phyloP scores from a whole-genome alignment of 1,140 invertebrate species.

The Archegozetes longisetosus region DNA sequence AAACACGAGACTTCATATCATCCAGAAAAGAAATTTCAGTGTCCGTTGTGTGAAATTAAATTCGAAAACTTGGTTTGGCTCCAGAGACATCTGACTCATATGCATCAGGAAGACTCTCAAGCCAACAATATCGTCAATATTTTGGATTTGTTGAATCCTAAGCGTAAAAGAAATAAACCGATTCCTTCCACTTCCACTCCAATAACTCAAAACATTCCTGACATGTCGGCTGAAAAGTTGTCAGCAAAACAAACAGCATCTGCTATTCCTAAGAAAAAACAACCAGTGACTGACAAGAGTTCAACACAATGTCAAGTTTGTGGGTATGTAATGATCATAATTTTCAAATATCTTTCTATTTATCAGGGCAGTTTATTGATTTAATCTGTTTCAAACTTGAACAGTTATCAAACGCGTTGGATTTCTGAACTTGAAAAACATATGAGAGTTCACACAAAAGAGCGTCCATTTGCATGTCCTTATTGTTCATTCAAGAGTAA shows the following conservation, averaged over 20 bases:
- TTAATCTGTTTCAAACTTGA: slow-evolving; percentile 42
- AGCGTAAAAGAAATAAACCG: neutral
- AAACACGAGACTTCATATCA: slow-evolving; percentile 26
- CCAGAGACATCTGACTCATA: slow-evolving; percentile 14
- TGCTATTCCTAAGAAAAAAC: neutral
- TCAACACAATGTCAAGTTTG: neutral
- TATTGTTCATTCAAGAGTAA: slow-evolving; percentile 32
- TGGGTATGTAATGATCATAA: too few relatives aligned
- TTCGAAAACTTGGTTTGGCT: slow-evolving; percentile 18
- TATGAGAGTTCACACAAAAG: slow-evolving; percentile 44
- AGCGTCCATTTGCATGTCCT: slow-evolving; percentile 30
- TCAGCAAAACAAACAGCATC: neutral
- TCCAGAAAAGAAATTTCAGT: slow-evolving; percentile 16
- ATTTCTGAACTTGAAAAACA: slow-evolving; percentile 59
- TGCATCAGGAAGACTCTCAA: slow-evolving; percentile 16
- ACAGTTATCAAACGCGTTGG: slow-evolving; percentile 62
- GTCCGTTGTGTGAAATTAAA: slow-evolving; percentile 18
- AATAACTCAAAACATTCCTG: neutral
- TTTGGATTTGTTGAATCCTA: slow-evolving; percentile 2
- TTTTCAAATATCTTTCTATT: neutral
- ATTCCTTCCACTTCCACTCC: neutral
- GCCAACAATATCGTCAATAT: slow-evolving; percentile 16
- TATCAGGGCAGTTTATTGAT: slow-evolving; percentile 1
- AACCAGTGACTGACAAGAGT: neutral
- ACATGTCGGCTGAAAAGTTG: neutral